A percentile compares a stretch with the other conserved stretches of the same genome.
These are phyloP conservation scores for Mobula birostris DNA, from an alignment of 2,113 vertebrate species.

Conservation along the genomic window DNA sequence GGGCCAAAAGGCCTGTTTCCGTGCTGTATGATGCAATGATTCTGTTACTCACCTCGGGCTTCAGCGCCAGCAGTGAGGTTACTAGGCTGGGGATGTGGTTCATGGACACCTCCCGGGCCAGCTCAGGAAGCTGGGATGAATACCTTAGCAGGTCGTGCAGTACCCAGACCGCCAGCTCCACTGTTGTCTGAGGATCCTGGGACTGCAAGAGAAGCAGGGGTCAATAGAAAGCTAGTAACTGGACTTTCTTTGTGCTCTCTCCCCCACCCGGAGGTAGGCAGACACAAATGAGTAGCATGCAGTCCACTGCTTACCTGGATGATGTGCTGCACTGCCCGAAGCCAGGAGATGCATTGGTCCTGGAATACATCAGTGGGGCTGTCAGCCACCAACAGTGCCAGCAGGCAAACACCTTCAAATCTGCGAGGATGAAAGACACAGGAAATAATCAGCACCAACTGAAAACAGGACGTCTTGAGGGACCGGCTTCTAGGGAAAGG, in stretches of 20 bases:
- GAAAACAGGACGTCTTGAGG: not conserved
- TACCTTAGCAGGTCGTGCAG: slow-evolving; percentile 73
- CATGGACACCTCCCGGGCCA: slow-evolving; percentile 74
- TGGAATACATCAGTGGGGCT: slow-evolving; percentile 77
- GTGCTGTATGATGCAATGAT: too few relatives aligned
- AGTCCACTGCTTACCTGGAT: slow-evolving; percentile 63
- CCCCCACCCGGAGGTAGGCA: not conserved
- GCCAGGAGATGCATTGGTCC: slow-evolving; percentile 77
- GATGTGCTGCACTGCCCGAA: slow-evolving; percentile 75
- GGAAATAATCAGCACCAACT: not conserved
- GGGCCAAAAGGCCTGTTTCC: too few relatives aligned
- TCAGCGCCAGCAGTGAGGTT: slow-evolving; percentile 75
- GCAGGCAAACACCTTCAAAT: slow-evolving; percentile 75
- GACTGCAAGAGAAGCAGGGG: slow-evolving; percentile 53
- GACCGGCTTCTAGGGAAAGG: not conserved
- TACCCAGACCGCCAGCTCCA: slow-evolving; percentile 68
- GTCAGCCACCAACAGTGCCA: slow-evolving; percentile 76
- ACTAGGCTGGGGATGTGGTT: slow-evolving; percentile 78
- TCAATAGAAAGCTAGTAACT: too few relatives aligned
- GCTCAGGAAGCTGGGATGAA: slow-evolving; percentile 68
- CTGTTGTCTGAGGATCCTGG: slow-evolving; percentile 68
- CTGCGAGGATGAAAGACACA: slow-evolving; percentile 45
- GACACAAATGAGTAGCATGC: too few relatives aligned
- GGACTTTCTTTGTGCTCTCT: too few relatives aligned
- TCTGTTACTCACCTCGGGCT: slow-evolving; percentile 63